These are phyloP conservation scores for Muricea muricata DNA, from an alignment of 92 coral and sea anemone genomes.

Conservation along the genomic window DNA sequence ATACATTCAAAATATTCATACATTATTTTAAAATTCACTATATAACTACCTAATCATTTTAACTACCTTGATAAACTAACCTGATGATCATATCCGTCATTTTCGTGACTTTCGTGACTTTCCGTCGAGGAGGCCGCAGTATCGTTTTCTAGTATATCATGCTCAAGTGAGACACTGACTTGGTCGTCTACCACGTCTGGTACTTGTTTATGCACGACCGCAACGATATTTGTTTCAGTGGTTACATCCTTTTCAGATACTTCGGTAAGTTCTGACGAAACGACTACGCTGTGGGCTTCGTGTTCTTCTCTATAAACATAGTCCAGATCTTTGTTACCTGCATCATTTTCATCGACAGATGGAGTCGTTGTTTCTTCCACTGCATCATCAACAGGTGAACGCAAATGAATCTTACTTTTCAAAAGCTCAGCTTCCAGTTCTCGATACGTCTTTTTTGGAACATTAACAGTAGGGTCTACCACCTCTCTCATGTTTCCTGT, in stretches of 20 bases:
- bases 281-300: not conserved
- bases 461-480: not conserved
- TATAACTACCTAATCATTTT: too few species aligned
- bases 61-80: too few species aligned
- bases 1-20: too few species aligned
- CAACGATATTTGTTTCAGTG: not conserved
- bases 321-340: not conserved
- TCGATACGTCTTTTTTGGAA: not conserved
- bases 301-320: not conserved
- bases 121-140: not conserved
- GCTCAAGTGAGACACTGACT: slow-evolving; percentile 2
- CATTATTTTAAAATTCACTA: too few species aligned
- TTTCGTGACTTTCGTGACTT: not conserved
- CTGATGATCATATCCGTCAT: not conserved
- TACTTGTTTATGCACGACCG: not conserved
- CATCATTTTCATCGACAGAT: not conserved
- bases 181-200: not conserved
- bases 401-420: not conserved
- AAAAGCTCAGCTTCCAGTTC: not conserved
- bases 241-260: not conserved
- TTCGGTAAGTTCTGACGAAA: not conserved
- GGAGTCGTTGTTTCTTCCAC: not conserved
- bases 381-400: not conserved
- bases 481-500: not conserved
- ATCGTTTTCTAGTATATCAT: not conserved